Evolutionary conservation across 2,113 vertebrate genomes (phyloP).

Genomic region (Hymenochirus boettgeri): DNA sequence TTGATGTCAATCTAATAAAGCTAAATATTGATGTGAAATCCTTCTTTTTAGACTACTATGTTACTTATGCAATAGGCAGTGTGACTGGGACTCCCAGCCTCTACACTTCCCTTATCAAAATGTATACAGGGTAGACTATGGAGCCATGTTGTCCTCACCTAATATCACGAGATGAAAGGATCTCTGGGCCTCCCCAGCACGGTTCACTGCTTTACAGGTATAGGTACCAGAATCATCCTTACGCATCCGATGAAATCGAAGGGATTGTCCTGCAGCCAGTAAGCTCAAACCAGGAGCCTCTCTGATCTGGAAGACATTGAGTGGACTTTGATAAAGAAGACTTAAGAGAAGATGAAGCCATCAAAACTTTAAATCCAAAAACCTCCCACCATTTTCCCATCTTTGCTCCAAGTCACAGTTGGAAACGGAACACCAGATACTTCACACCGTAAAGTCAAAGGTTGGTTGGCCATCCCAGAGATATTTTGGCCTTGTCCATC

Average conservation of each 20-base stretch:
- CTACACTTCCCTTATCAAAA: too few relatives aligned
- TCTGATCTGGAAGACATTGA: conserved; percentile 53
- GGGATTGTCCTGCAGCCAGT: conserved; percentile 60
- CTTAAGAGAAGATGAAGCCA: background rate
- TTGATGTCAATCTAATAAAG: too few relatives aligned
- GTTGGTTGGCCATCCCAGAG: conserved; percentile 68
- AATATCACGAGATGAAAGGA: conserved; percentile 69
- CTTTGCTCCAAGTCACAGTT: conserved; percentile 70
- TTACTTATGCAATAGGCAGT: too few relatives aligned
- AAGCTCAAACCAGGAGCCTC: conserved; percentile 56
- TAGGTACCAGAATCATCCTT: conserved; percentile 68
- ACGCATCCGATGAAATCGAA: conserved; percentile 69
- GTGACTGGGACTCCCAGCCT: too few relatives aligned
- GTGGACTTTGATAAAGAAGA: background rate
- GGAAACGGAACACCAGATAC: conserved; percentile 70
- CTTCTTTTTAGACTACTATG: too few relatives aligned
- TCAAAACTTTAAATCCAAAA: background rate
- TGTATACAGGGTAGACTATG: too few relatives aligned
- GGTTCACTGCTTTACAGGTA: conserved; percentile 68
- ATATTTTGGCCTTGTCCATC: conserved; percentile 61
- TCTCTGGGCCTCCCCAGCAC: conserved; percentile 61
- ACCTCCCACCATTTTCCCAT: conserved; percentile 64
- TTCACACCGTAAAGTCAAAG: conserved; percentile 74
- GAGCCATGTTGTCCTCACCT: too few relatives aligned
- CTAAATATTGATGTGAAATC: too few relatives aligned